phyloP scores from a whole-genome alignment of 2,888 invertebrate genomes.

The Eutolmus rufibarbis region DNA sequence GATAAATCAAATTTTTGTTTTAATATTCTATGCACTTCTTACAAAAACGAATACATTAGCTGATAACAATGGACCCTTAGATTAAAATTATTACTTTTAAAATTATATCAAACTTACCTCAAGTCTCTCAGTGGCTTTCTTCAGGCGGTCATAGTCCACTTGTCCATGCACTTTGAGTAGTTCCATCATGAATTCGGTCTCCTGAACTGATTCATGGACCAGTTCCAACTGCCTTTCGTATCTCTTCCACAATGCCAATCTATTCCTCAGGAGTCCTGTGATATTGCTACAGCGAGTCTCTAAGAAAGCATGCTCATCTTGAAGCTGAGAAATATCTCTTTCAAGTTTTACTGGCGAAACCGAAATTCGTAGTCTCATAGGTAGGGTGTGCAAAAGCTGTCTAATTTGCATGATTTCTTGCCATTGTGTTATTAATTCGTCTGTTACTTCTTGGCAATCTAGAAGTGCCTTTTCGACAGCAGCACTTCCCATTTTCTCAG shows the following conservation, averaged over 20 bases:
- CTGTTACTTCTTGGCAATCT: slow-evolving; percentile 75
- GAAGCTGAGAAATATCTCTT: slow-evolving; percentile 75
- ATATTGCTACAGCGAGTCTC: slow-evolving; percentile 76
- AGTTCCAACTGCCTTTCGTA: slow-evolving; percentile 80
- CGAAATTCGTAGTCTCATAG: slow-evolving; percentile 76
- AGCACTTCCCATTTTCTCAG: slow-evolving; percentile 77
- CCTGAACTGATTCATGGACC: slow-evolving; percentile 82
- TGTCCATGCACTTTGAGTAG: slow-evolving; percentile 82
- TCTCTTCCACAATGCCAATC: slow-evolving; percentile 76
- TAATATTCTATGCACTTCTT: background rate
- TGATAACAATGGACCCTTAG: background rate
- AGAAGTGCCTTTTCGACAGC: slow-evolving; percentile 78
- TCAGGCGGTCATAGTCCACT: slow-evolving; percentile 81
- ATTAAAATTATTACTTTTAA: slow-evolving; percentile 34
- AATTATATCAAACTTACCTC: slow-evolving; percentile 70
- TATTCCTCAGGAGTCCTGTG: slow-evolving; percentile 70
- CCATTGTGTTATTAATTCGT: slow-evolving; percentile 77
- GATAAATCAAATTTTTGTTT: background rate
- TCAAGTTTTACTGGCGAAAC: slow-evolving; percentile 81
- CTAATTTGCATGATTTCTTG: slow-evolving; percentile 78
- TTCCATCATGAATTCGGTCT: slow-evolving; percentile 89
- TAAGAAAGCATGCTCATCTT: slow-evolving; percentile 77
- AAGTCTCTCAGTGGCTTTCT: slow-evolving; percentile 83
- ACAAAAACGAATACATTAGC: no score
- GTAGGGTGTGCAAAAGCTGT: slow-evolving; percentile 79